phyloP scores from a whole-genome alignment of 2,113 vertebrate genomes.

The Trogon melanurus region DNA sequence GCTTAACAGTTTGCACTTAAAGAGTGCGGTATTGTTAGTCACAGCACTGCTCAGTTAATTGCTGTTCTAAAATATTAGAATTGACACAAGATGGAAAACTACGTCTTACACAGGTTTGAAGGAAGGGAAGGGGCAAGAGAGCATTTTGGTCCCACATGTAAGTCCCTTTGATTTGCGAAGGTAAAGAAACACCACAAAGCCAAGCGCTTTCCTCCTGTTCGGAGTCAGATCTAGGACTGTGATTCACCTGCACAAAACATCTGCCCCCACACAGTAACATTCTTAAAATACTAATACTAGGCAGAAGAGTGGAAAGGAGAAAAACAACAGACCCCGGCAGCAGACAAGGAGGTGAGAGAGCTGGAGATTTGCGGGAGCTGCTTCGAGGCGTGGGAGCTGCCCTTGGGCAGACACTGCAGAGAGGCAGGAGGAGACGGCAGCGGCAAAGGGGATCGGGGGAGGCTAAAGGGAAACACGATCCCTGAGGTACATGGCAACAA shows the following conservation, averaged over 20 bases:
- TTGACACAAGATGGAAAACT: background rate
- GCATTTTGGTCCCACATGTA: background rate
- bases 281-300: background rate
- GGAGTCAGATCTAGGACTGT: background rate
- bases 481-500: accelerated
- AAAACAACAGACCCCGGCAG: background rate
- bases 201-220: background rate
- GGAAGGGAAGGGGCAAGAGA: background rate
- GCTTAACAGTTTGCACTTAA: background rate
- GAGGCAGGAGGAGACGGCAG: background rate
- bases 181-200: background rate
- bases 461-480: background rate
- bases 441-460: accelerated
- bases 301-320: background rate
- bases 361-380: background rate
- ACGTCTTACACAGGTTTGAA: background rate
- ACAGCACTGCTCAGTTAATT: background rate
- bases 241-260: background rate
- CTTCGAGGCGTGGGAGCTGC: background rate
- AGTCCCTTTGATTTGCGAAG: background rate
- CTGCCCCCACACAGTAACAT: background rate
- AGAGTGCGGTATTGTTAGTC: background rate
- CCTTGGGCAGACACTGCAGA: accelerated
- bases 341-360: background rate
- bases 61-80: background rate